Percentiles rank a stretch among this genome's conserved stretches.
Evolutionary conservation across 2,113 vertebrate genomes (phyloP).

Genomic region (Pontoporia blainvillei): DNA sequence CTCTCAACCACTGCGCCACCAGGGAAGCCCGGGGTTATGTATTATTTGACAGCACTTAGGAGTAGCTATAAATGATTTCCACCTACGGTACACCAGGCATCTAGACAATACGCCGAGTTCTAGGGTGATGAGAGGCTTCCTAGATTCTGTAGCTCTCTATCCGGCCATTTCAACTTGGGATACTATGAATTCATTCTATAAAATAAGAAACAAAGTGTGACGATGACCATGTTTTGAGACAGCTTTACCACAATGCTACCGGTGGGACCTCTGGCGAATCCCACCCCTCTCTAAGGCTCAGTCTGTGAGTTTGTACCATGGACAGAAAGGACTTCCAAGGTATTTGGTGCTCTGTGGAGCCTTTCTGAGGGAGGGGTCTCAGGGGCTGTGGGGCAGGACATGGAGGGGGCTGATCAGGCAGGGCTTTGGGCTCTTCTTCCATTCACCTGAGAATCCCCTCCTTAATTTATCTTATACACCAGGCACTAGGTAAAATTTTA

Average conservation of each 20-base stretch:
- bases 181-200: not conserved
- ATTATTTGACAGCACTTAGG: constrained; percentile 11
- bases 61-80: constrained; percentile 29
- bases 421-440: not conserved
- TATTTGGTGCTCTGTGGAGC: not conserved
- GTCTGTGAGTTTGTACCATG: accelerated
- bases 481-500: not conserved
- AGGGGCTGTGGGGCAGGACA: not conserved
- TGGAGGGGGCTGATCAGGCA: not conserved
- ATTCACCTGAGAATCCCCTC: not conserved
- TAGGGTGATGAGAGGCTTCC: not conserved
- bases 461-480: not conserved
- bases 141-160: constrained; percentile 22
- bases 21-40: too few relatives aligned
- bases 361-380: not conserved
- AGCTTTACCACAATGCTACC: not conserved
- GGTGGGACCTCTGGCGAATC: not conserved
- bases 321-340: not conserved
- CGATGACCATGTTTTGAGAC: not conserved
- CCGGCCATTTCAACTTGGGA: not conserved
- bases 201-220: not conserved
- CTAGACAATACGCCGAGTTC: not conserved
- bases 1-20: too few relatives aligned
- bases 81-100: not conserved
- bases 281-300: not conserved